Evolutionary conservation across 1,140 invertebrate genomes (phyloP), one percentile per base, ranked within the genome.

Genomic region (Bombus sibiricus): DNA sequence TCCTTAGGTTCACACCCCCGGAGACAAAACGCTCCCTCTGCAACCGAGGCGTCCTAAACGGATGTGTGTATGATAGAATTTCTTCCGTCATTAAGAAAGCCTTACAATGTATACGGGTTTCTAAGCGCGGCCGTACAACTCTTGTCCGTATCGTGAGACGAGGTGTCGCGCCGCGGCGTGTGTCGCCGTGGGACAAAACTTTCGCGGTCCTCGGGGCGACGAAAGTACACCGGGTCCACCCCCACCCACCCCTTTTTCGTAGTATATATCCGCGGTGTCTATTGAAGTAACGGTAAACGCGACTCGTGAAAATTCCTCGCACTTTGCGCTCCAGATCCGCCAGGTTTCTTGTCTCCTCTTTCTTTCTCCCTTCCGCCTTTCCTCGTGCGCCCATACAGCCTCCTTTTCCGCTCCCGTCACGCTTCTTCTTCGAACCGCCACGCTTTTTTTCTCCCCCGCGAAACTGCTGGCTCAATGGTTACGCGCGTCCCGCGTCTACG

Each of bases 21-120:
- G 90, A 92, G 87, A 94, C 93, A 95, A 94, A 94, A 94, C 92
- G 90, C 86, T 91, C 92, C 90, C 91, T 66, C 86, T 74, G 81
- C 92, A 88, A 75, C 85, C 89, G 89, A 89, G 90, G 89, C 92
- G 90, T 90, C 91, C 93, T 94, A 95, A 94, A 92, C 93, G 94
- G 94, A 95, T 94, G 91, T 81, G 88, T 91, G 92, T 92, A 93
- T 92, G 93, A 94, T 94, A 94, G 93, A 95, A 94, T 95, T 94
- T 94, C 93, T 94, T 95, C 94, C 94, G 93, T 95, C 94, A 95
- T 95, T 95, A 95, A 95, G 94, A 95, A 94, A 95, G 91, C 93
- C 90, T 92, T 93, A 94, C 93, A 94, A 93, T 93, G 90, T 92
- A 89, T 90, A 92, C 91, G 89, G 86, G 77, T 93, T 94, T 94